Percentiles rank a stretch among this genome's conserved stretches.
phyloP scores from a whole-genome alignment of 2,888 invertebrate species.

The Magallana nippona region DNA sequence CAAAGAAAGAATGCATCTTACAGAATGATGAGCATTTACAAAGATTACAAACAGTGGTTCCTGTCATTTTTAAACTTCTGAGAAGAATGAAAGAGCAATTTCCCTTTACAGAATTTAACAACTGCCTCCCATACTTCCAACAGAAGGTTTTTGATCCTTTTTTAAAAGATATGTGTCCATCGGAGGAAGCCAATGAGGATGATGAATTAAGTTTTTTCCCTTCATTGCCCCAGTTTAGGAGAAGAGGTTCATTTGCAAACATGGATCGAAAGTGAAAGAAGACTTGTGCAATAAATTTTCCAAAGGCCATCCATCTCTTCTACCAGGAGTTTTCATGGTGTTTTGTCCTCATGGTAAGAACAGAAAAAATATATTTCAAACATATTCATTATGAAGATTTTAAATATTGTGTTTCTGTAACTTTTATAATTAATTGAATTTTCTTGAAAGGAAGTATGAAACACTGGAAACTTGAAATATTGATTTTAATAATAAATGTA shows the following conservation, averaged over 20 bases:
- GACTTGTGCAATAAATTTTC: conserved; percentile 39
- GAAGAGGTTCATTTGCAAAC: conserved; percentile 35
- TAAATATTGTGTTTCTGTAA: too few species aligned
- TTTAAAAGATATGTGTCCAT: conserved; percentile 38
- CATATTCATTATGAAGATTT: too few species aligned
- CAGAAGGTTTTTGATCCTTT: conserved; percentile 44
- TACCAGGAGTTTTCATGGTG: conserved; percentile 49
- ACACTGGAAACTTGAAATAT: too few species aligned
- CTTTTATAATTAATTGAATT: too few species aligned
- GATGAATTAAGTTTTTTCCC: conserved; percentile 41
- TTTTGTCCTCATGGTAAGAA: conserved; percentile 50
- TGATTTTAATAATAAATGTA: too few species aligned
- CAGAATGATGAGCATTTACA: conserved; percentile 39
- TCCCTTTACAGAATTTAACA: conserved; percentile 33
- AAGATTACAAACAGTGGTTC: conserved; percentile 37
- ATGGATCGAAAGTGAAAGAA: conserved; percentile 30
- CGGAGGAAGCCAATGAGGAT: conserved; percentile 35
- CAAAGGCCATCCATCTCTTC: conserved; percentile 44
- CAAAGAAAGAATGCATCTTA: background rate
- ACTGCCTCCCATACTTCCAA: conserved; percentile 38
- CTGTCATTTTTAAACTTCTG: conserved; percentile 37
- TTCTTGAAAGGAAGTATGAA: too few species aligned
- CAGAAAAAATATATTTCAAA: too few species aligned
- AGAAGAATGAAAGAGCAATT: conserved; percentile 25
- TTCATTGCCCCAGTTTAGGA: conserved; percentile 26